These are phyloP conservation scores for Poeciliopsis presidionis DNA, from an alignment of 2,797 vertebrate species.

Conservation along the genomic window DNA sequence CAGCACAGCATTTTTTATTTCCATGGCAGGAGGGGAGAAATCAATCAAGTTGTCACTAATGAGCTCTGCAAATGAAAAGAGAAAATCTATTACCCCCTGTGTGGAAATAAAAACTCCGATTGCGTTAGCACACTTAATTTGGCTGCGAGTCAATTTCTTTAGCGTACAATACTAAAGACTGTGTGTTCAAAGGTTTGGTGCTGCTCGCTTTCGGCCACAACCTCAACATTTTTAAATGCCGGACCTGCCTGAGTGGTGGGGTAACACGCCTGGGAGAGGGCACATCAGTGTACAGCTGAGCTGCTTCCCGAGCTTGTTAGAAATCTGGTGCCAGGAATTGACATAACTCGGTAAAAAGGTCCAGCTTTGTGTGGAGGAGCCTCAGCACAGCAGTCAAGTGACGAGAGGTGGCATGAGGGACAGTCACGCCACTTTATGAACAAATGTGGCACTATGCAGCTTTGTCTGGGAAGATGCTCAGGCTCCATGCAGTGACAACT, in stretches of 20 bases:
- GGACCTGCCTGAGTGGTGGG: conserved; percentile 44
- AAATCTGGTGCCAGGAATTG: conserved; percentile 73
- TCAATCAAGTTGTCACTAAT: conserved; percentile 61
- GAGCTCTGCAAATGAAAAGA: conserved; percentile 34
- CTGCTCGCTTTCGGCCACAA: conserved; percentile 23
- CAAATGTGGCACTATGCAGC: conserved; percentile 64
- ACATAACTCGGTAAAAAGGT: conserved; percentile 71
- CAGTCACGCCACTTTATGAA: conserved; percentile 68
- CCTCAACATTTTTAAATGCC: conserved; percentile 40
- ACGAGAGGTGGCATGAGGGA: conserved; percentile 67
- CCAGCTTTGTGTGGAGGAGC: conserved; percentile 63
- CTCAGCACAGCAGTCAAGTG: conserved; percentile 67
- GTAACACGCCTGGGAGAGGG: conserved; percentile 50
- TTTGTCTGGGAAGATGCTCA: conserved; percentile 31
- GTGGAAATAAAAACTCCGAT: conserved; percentile 44
- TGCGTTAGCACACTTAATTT: conserved; percentile 28
- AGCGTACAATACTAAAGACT: conserved; percentile 22
- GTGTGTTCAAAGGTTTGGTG: conserved; percentile 22
- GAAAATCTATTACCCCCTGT: conserved; percentile 37
- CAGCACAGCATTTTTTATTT: conserved; percentile 46
- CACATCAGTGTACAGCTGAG: conserved; percentile 69
- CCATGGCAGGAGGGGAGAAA: conserved; percentile 23
- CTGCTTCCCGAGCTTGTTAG: conserved; percentile 77
- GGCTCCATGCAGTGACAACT: conserved; percentile 22
- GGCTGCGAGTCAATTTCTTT: conserved; percentile 23